phyloP scores from a whole-genome alignment of 2,113 vertebrate species.

The Enhydra lutris region DNA sequence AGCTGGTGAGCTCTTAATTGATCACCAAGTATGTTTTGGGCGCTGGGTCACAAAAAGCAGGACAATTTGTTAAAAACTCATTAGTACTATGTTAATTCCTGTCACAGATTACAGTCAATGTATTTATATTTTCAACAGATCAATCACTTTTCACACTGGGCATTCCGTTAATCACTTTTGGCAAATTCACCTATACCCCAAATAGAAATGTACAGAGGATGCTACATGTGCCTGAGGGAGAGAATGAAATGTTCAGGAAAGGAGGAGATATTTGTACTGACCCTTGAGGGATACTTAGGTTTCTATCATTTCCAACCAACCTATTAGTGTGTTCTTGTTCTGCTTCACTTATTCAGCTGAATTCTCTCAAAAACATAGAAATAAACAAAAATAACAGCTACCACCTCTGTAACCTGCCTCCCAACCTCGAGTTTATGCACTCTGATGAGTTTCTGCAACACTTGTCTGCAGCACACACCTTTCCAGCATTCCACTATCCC shows the following conservation, averaged over 20 bases:
- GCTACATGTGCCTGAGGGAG: accelerated
- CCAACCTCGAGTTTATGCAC: neutral
- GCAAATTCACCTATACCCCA: neutral
- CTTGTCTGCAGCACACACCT: neutral
- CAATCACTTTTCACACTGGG: neutral
- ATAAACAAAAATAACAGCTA: neutral
- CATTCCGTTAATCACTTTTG: neutral
- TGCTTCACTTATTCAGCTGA: neutral
- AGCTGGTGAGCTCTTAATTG: neutral
- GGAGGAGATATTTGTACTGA: neutral
- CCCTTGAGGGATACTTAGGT: neutral
- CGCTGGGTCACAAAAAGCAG: neutral
- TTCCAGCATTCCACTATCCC: neutral
- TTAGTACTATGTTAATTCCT: neutral
- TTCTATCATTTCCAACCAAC: neutral
- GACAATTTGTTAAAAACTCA: neutral
- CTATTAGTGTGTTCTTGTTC: neutral
- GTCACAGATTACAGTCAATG: neutral
- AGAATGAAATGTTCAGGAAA: neutral
- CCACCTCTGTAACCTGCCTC: neutral
- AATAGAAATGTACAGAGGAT: neutral
- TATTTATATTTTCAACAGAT: neutral
- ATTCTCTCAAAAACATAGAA: neutral
- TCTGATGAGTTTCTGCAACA: neutral
- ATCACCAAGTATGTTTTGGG: neutral